Base-by-base conservation (phyloP, 1,140 invertebrate species). In the Leguminivora glycinivorella region DNA sequence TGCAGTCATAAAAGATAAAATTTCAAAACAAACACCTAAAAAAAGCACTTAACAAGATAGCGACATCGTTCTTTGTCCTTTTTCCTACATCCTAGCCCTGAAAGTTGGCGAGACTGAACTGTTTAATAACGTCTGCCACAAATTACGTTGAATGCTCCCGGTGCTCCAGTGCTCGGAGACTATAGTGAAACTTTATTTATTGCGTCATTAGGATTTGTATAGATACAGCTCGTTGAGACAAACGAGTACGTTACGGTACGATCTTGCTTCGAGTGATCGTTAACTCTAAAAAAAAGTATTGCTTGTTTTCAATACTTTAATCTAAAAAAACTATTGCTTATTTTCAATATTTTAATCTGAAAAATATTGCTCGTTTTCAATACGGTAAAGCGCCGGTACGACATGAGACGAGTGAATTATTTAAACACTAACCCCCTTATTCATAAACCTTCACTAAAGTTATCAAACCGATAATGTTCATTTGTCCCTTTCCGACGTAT, bases 41-140 rank as follows among this genome's bases (percentile, higher is more conserved):
- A 9, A 1, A 22, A 52, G 22, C 5, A 52, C 12, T 0, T n/a
- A 22, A 52, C 47, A 52, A 60, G 25, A 60, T 60, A 26, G 56
- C 10, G n/a, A 52, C 25, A 29, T 31, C 26, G 25, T 63, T 29
- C 56, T 60, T 26, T 63, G 26, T 63, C 58, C 58, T 63, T 58
- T 25, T 76, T 76, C 68, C 26, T 56, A 72, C 71, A 75, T 77
- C 70, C 63, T 17, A 63, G 72, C 24, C 4, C 17, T 66, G 43
- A 70, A 78, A 78, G 70, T 78, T 75, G 17, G 67, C 70, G 52
- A 74, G 70, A 72, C 52, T 71, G 68, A 38, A 74, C 43, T 71
- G 74, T 76, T 74, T 74, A 76, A 73, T 78, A 74, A 72, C 40
- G 66, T 70, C 47, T 60, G 67, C 70, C 71, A 74, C 74, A 78